These are phyloP conservation scores for Eupelmus urozonus DNA, from an alignment of 2,888 invertebrate species.

Conservation along the genomic window DNA sequence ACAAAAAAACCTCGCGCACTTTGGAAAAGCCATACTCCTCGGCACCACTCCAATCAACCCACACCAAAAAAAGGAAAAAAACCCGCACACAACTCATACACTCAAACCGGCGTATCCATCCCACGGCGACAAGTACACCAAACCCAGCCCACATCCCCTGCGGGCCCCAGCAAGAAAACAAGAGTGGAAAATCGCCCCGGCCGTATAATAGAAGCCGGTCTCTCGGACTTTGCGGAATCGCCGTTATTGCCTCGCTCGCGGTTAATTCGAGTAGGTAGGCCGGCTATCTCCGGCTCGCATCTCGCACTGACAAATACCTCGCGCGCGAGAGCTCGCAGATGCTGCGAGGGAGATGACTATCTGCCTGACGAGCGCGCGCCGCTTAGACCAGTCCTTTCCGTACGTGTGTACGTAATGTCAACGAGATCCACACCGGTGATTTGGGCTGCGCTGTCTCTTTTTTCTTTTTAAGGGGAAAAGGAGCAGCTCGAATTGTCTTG, in stretches of 20 bases:
- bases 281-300: constrained; percentile 40
- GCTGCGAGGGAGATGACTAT: constrained; percentile 8
- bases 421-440: constrained; percentile 3
- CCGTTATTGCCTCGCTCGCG: constrained; percentile 19
- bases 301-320: constrained; percentile 54
- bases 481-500: not conserved
- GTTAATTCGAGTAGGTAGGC: constrained; percentile 48
- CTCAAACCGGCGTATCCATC: not conserved
- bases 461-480: not conserved
- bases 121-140: not conserved
- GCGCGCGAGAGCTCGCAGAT: not conserved
- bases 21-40: too few species aligned
- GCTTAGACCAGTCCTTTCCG: not conserved
- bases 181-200: too few species aligned
- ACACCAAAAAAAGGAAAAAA: too few species aligned
- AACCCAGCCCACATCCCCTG: too few species aligned
- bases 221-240: not conserved
- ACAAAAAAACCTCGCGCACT: too few species aligned
- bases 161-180: too few species aligned
- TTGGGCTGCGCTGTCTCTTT: not conserved
- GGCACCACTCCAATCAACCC: too few species aligned
- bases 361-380: not conserved
- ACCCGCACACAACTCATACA: too few species aligned
- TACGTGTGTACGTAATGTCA: not conserved
- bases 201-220: not conserved